Base-by-base conservation (phyloP, 2,113 vertebrate genomes). In the Gobiocypris rarus region DNA sequence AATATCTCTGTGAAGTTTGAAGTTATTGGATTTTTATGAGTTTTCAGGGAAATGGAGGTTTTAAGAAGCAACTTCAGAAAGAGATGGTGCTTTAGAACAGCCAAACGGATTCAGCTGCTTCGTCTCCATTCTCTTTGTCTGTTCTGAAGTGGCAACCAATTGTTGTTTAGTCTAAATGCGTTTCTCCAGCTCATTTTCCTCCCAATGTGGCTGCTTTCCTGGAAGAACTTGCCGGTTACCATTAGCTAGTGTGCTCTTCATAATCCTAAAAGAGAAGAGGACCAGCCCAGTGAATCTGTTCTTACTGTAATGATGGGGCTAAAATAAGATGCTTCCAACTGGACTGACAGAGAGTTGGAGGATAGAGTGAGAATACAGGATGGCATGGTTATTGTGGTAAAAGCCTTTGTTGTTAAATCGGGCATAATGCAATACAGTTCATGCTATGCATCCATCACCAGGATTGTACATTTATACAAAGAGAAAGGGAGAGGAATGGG, bases 401-500 rank as follows among this genome's bases (percentile, higher is more conserved):
- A 75, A 81, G 67, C 69, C 73, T 11, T 74, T 9, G 48, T 79
- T 74, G 26, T 88, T 45, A 82, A 88, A 87, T 83, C 3, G 38
- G 45, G 82, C 84, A 80, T 63, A 63, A 63, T 14, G n/a, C 41
- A 80, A 31, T 48, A 65, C 0, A 24, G 65, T 76, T 41, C 56
- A 70, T 22, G 9, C 17, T 24, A 70, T 86, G 85, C 86, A 28
- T 69, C 73, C 83, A 84, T 88, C 82, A 86, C 31, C 86, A 48
- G 54, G 24, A 82, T 88, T 34, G 52, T 87, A 82, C 84, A 85
- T 88, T 38, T 84, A 31, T 67, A 56, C 4, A 83, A 83, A 84
- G 87, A 90, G 38, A 75, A 41, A 59, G 13, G 38, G 83, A 79
- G 87, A 89, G 41, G 9, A 19, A n/a, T 52, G 38, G 26, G 45